Evolutionary conservation across 2,113 vertebrate species (phyloP).

Genomic region (Embiotoca jacksoni): DNA sequence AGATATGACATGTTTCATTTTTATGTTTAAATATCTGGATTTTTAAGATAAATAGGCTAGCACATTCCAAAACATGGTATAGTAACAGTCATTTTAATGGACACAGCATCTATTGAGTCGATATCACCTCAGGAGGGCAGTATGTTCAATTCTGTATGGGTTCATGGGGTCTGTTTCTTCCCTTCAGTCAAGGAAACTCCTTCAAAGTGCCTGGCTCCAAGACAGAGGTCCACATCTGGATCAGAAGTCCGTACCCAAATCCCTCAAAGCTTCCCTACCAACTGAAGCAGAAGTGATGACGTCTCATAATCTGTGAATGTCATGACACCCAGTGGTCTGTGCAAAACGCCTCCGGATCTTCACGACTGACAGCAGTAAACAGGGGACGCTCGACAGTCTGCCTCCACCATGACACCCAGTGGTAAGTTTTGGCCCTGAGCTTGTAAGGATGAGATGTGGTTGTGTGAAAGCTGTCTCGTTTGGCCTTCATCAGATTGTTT

Average conservation of each 20-base stretch:
- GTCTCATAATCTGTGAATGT: conserved; percentile 66
- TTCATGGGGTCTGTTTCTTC: neutral
- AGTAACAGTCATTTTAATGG: neutral
- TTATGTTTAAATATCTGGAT: too few relatives aligned
- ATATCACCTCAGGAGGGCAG: neutral
- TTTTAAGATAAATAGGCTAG: too few relatives aligned
- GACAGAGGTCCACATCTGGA: conserved; percentile 74
- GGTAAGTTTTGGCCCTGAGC: conserved; percentile 36
- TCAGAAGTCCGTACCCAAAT: conserved; percentile 83
- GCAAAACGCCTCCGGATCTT: too few relatives aligned
- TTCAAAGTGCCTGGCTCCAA: conserved; percentile 81
- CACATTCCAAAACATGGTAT: neutral
- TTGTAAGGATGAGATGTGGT: neutral
- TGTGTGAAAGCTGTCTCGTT: neutral
- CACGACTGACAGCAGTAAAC: neutral
- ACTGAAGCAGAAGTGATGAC: conserved; percentile 84
- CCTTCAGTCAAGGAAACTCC: neutral
- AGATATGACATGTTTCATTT: neutral
- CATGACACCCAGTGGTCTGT: conserved; percentile 70
- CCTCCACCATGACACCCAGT: conserved; percentile 71
- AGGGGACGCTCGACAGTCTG: neutral
- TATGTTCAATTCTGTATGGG: neutral
- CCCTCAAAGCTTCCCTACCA: conserved; percentile 84
- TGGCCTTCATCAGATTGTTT: neutral
- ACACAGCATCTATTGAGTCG: neutral